These are phyloP conservation scores for Petrocephalus zakoni DNA, from an alignment of 2,113 vertebrate genomes.

Conservation along the genomic window DNA sequence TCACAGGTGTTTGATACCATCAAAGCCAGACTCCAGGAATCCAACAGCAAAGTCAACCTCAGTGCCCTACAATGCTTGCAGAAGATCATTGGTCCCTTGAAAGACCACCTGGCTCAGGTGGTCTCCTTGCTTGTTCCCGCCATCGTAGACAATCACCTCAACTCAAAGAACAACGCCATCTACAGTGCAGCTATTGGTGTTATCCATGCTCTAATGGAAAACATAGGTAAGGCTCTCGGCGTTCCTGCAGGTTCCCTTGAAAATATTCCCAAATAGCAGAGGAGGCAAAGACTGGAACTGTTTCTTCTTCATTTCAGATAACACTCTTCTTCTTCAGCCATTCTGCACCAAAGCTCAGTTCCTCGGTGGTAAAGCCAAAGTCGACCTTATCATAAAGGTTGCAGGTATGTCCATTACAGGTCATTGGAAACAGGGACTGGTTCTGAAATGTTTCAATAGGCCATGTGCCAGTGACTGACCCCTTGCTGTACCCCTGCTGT, in stretches of 20 bases:
- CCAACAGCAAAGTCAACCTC: constrained; percentile 88
- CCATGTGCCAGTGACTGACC: background rate
- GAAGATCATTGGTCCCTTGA: constrained; percentile 72
- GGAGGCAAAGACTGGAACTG: constrained; percentile 8
- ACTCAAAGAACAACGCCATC: constrained; percentile 85
- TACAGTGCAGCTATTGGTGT: constrained; percentile 76
- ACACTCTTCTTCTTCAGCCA: constrained; percentile 79
- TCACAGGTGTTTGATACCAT: constrained; percentile 84
- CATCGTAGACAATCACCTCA: constrained; percentile 90
- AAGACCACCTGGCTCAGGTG: constrained; percentile 73
- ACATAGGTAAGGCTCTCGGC: constrained; percentile 63
- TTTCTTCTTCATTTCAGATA: constrained; percentile 62
- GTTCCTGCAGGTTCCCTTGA: background rate
- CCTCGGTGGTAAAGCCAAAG: constrained; percentile 86
- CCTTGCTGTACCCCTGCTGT: background rate
- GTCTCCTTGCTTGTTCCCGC: constrained; percentile 85
- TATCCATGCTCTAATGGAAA: constrained; percentile 68
- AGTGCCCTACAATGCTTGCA: constrained; percentile 79
- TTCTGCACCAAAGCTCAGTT: constrained; percentile 91
- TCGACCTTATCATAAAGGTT: constrained; percentile 84
- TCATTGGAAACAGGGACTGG: background rate
- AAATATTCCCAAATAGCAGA: constrained; percentile 24
- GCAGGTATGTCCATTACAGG: constrained; percentile 66
- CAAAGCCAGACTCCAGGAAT: constrained; percentile 80
- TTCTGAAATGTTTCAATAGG: background rate